Conservation (phyloP, 2,888 invertebrate genomes). For the Drymonia ruficornis region DNA sequence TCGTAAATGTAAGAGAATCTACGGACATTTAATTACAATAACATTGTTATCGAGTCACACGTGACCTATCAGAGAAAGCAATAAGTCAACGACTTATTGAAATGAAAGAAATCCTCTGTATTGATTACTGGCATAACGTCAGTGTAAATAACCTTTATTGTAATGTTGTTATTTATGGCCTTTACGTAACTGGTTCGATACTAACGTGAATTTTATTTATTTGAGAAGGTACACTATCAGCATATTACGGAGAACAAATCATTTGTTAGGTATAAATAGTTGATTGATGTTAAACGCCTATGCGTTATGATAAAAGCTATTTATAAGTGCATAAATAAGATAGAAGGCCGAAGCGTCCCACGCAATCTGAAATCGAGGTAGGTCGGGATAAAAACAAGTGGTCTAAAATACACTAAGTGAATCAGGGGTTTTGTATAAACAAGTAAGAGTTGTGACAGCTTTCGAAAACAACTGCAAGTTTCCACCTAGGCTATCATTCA, state of each 20-base stretch:
- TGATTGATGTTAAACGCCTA: constrained; percentile 51
- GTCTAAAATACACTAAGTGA: constrained; percentile 44
- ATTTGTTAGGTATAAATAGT: constrained; percentile 45
- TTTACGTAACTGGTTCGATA: constrained; percentile 45
- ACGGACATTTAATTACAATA: constrained; percentile 56
- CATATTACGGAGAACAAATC: constrained; percentile 24
- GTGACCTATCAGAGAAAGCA: constrained; percentile 64
- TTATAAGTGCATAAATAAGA: constrained; percentile 73
- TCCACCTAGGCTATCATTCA: too few relatives aligned
- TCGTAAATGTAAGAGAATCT: constrained; percentile 44
- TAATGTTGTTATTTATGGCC: constrained; percentile 43
- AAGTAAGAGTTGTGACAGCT: background rate
- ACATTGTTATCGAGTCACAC: constrained; percentile 69
- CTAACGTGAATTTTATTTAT: constrained; percentile 19
- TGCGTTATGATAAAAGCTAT: constrained; percentile 64
- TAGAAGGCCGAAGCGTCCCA: constrained; percentile 64
- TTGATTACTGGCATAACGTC: constrained; percentile 49
- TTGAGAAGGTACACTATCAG: constrained; percentile 12
- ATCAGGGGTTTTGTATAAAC: constrained; percentile 15
- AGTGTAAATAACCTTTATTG: constrained; percentile 46
- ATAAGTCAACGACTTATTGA: constrained; percentile 71
- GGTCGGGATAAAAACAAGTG: constrained; percentile 71
- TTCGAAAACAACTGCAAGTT: background rate
- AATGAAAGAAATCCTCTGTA: constrained; percentile 64
- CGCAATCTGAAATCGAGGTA: constrained; percentile 69